phyloP scores from a whole-genome alignment of 2,113 vertebrate genomes.

The Neodontobutis hainanensis region DNA sequence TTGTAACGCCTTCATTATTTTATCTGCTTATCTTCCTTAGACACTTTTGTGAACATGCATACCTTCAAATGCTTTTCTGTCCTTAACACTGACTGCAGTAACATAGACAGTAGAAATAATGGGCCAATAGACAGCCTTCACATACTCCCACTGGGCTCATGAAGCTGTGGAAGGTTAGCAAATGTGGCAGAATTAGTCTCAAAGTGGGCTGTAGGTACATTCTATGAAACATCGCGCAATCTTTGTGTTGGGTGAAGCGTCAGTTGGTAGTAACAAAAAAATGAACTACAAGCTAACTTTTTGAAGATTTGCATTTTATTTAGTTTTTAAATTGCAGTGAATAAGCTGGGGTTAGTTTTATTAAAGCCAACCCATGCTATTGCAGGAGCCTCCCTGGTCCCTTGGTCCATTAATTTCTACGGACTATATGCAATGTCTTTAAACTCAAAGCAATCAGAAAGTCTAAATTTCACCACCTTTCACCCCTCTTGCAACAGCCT shows the following conservation, averaged over 20 bases:
- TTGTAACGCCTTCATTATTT: constrained; percentile 53
- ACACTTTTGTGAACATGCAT: constrained; percentile 28
- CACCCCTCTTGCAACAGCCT: constrained; percentile 14
- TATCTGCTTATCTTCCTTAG: constrained; percentile 31
- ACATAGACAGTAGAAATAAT: neutral
- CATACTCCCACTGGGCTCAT: too few relatives aligned
- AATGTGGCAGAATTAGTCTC: too few relatives aligned
- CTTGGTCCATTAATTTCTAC: constrained; percentile 5
- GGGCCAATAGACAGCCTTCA: neutral
- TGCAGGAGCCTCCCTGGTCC: neutral
- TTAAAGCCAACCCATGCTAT: neutral
- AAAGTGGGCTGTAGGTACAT: too few relatives aligned
- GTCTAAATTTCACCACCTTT: constrained; percentile 19
- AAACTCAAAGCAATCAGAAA: constrained; percentile 9
- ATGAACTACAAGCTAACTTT: neutral
- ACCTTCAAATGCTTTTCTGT: constrained; percentile 16
- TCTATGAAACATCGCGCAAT: too few relatives aligned
- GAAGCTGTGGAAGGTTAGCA: too few relatives aligned
- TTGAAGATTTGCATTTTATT: neutral
- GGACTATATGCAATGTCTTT: constrained; percentile 4
- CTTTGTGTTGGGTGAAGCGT: too few relatives aligned
- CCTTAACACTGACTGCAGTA: neutral
- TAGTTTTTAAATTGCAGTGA: neutral
- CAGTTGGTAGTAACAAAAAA: neutral
- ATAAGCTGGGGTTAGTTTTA: neutral